Percentiles rank a stretch among this genome's conserved stretches.
phyloP scores from a whole-genome alignment of 2,888 invertebrate genomes.

The Orgyia antiqua region DNA sequence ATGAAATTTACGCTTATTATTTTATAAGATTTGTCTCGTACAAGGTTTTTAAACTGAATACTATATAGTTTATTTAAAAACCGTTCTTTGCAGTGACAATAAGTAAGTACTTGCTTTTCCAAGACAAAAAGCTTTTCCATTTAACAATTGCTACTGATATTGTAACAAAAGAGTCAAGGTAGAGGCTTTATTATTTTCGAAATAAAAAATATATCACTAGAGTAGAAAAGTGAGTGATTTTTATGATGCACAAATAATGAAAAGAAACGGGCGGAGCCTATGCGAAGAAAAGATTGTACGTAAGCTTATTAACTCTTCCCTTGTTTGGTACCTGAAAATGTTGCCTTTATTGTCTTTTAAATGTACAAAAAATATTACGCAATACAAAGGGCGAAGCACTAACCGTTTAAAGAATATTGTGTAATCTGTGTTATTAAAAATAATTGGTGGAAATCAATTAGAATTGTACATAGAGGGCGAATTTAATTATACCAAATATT shows the following conservation, averaged over 20 bases:
- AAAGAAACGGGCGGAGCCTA: slow-evolving; percentile 56
- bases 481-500: no score
- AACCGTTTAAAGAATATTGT: slow-evolving; percentile 5
- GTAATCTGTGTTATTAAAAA: background rate
- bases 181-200: slow-evolving; percentile 38
- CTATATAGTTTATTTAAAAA: no score
- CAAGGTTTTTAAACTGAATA: no score
- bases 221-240: slow-evolving; percentile 43
- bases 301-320: slow-evolving; percentile 61
- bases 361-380: slow-evolving; percentile 23
- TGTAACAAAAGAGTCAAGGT: slow-evolving; percentile 41
- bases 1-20: no score
- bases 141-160: slow-evolving; percentile 31
- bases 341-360: slow-evolving; percentile 31
- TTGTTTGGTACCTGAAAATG: slow-evolving; percentile 35
- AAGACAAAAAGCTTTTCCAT: slow-evolving; percentile 27
- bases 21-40: no score
- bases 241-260: slow-evolving; percentile 57
- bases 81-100: no score
- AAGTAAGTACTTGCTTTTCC: slow-evolving; percentile 1
- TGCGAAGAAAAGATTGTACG: slow-evolving; percentile 45
- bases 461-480: no score
- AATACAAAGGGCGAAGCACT: slow-evolving; percentile 7
- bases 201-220: slow-evolving; percentile 38
- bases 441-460: no score